These are phyloP conservation scores for Gambusia holbrooki DNA, from an alignment of 2,113 vertebrate genomes.

Conservation along the genomic window DNA sequence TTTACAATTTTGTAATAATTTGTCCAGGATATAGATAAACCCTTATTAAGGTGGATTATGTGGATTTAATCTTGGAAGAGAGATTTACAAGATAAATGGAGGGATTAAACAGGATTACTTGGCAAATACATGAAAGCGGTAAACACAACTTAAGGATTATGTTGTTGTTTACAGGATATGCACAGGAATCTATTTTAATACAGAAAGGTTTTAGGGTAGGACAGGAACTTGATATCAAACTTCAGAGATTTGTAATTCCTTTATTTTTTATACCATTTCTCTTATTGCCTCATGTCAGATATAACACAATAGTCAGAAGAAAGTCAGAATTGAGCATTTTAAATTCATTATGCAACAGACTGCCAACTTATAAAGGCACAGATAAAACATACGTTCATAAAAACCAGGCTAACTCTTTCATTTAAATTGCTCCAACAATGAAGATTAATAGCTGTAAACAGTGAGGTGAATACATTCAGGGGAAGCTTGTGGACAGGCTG, in stretches of 20 bases:
- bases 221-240: neutral
- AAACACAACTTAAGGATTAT: constrained; percentile 39
- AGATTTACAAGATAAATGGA: constrained; percentile 39
- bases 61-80: constrained; percentile 42
- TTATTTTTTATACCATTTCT: neutral
- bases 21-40: constrained; percentile 32
- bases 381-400: too few species aligned
- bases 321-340: neutral
- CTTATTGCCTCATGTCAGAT: neutral
- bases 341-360: neutral
- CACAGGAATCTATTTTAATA: neutral
- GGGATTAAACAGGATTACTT: constrained; percentile 50
- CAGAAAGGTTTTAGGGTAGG: neutral
- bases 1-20: constrained; percentile 9
- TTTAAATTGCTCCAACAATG: neutral
- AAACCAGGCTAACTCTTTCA: neutral
- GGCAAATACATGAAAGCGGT: constrained; percentile 8
- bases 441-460: neutral
- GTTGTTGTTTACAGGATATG: constrained; percentile 6
- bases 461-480: neutral
- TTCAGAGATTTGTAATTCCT: neutral
- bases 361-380: neutral
- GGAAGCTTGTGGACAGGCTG: neutral
- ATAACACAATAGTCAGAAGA: neutral
- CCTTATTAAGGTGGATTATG: constrained; percentile 56